phyloP scores from a whole-genome alignment of 1,140 invertebrate species.

The Diorhabda elongata region DNA sequence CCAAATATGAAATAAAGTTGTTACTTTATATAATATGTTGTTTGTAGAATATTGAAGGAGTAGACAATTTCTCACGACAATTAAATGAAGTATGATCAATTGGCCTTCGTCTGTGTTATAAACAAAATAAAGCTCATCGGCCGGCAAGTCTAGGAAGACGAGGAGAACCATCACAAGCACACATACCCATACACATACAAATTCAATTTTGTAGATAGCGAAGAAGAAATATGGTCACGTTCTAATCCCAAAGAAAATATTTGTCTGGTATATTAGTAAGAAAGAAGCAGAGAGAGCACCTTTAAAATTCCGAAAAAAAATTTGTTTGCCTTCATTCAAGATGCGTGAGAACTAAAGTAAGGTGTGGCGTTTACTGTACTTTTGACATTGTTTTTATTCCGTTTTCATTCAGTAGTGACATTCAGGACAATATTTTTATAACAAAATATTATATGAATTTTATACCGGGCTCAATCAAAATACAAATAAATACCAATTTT shows the following conservation, averaged over 20 bases:
- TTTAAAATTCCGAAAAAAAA: slow-evolving; percentile 26
- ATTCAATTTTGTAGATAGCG: neutral
- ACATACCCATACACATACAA: neutral
- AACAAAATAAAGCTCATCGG: slow-evolving; percentile 8
- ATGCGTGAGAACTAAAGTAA: slow-evolving; percentile 24
- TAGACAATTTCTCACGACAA: slow-evolving; percentile 10
- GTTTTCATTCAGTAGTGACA: no score
- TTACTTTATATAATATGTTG: no score
- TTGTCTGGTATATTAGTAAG: slow-evolving; percentile 26
- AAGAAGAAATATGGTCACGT: slow-evolving; percentile 18
- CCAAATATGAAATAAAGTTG: no score
- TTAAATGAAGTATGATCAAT: slow-evolving; percentile 17
- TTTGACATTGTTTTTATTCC: no score
- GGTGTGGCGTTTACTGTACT: neutral
- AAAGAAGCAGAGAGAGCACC: slow-evolving; percentile 15
- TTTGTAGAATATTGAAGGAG: no score
- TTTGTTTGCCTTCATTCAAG: slow-evolving; percentile 19
- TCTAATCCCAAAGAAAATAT: slow-evolving; percentile 28
- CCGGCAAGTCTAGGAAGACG: neutral
- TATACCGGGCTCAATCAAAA: no score
- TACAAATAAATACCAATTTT: no score
- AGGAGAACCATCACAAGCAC: neutral
- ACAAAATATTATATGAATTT: no score
- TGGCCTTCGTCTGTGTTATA: slow-evolving; percentile 7
- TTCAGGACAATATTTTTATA: no score